These are phyloP conservation scores for Harpalus rubripes DNA, from an alignment of 2,888 invertebrate species.

Conservation along the genomic window DNA sequence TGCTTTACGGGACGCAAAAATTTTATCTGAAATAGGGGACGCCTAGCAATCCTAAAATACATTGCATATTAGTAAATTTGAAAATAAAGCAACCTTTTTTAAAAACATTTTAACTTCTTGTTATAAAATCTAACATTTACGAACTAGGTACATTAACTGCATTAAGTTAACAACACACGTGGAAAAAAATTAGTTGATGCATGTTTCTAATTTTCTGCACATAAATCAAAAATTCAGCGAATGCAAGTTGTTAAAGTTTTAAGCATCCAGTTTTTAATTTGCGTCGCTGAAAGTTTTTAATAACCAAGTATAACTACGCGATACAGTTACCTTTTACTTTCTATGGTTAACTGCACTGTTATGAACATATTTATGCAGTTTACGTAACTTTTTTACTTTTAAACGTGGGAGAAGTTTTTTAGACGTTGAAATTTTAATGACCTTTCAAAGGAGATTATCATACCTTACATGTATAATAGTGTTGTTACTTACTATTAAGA, in stretches of 20 bases:
- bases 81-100: background rate
- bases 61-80: too few species aligned
- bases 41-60: too few species aligned
- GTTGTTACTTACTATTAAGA: too few species aligned
- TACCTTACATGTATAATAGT: background rate
- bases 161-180: background rate
- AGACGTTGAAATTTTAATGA: background rate
- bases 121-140: background rate
- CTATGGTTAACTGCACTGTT: background rate
- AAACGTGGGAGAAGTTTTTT: background rate
- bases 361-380: background rate
- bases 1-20: too few species aligned
- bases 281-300: constrained; percentile 42
- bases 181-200: background rate
- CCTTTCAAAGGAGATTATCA: background rate
- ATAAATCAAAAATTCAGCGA: constrained; percentile 60
- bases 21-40: too few species aligned
- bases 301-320: constrained; percentile 45
- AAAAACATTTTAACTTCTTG: background rate
- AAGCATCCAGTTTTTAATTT: constrained; percentile 55
- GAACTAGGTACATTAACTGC: background rate
- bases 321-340: constrained; percentile 27
- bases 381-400: background rate
- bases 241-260: constrained; percentile 17
- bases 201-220: constrained; percentile 35